phyloP scores from a whole-genome alignment of 64 coral and sea anemone genomes.

The Catalaphyllia jardinei region DNA sequence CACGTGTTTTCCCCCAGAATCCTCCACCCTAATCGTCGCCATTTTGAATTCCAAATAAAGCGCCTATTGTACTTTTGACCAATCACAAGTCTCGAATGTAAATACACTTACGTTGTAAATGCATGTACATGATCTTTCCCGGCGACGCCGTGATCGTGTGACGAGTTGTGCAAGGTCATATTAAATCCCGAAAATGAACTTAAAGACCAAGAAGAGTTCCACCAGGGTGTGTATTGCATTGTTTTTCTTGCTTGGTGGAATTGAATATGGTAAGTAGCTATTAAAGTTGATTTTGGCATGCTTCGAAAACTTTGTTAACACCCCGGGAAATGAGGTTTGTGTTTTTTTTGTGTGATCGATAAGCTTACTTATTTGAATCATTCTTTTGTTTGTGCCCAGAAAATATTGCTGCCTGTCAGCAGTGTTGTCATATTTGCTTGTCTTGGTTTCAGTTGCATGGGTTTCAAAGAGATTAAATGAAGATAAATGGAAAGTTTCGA shows the following conservation, averaged over 20 bases:
- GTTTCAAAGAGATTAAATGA: no score
- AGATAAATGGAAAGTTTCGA: no score
- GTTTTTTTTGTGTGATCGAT: no score
- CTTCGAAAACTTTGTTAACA: background rate
- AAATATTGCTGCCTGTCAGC: no score
- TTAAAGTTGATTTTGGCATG: background rate
- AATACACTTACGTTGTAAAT: no score
- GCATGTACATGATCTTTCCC: no score
- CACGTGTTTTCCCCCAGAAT: constrained; percentile 99
- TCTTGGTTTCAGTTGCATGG: no score
- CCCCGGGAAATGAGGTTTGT: no score
- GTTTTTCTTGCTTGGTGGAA: constrained; percentile 94
- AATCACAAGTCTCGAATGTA: background rate
- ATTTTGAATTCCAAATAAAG: constrained; percentile 64
- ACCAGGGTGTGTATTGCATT: constrained; percentile 76
- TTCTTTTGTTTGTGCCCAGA: no score
- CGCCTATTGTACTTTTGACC: constrained; percentile 58
- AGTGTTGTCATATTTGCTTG: no score
- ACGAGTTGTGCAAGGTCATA: background rate
- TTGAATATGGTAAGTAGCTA: constrained; percentile 87
- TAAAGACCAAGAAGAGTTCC: constrained; percentile 68
- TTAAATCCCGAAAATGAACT: constrained; percentile 20
- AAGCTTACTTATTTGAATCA: no score
- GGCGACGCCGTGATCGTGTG: background rate
- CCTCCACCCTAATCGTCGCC: constrained; percentile 76